Base-by-base conservation (phyloP, 2,113 vertebrate species). In the Muntiacus reevesi region DNA sequence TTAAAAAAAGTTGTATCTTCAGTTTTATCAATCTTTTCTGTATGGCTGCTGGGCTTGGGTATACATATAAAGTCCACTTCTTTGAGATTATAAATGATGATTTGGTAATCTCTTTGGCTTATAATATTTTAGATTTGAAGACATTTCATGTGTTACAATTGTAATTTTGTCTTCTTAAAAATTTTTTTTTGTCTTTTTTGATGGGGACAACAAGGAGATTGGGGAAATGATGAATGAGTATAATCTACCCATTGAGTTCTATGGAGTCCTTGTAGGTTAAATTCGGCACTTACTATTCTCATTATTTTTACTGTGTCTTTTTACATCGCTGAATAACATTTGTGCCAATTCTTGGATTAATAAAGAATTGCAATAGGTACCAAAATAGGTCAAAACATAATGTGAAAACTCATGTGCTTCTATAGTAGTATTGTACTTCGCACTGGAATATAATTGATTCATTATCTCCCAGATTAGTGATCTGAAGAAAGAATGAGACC, bases 21-120 rank as follows among this genome's bases (percentile, higher is more conserved):
- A 64, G 19, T 40, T 92, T 81, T 89, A 52, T 87, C 36, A 47
- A 1, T 94, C 5, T 87, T 95, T 91, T 97, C 17, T 81, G 17
- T 30, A 59, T 45, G 36, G 25, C 45, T 94, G 1, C 43, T 93
- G 36, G 25, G n/a, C 90, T 94, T 95, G 62, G 33, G 40, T 25
- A 55, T 87, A 78, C 23, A 59, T 90, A 79, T 36, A 84, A 95
- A 92, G 59, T 81, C 21, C 12, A 57, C 13, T 91, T 88, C 57
- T 95, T 83, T 95, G 78, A 82, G 27, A 97, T 62, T 91, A 71
- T 74, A 93, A 95, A 87, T 17, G 92, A 50, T 82, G 54, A 7
- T 82, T 95, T 97, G 15, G 17, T 82, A 71, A 71, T 94, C 12
- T 78, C 15, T 64, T 33, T 93, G 67, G 7, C 2, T 87, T 95